Conservation (phyloP, 1,140 invertebrate species). For the Lordiphosa stackelbergi region DNA sequence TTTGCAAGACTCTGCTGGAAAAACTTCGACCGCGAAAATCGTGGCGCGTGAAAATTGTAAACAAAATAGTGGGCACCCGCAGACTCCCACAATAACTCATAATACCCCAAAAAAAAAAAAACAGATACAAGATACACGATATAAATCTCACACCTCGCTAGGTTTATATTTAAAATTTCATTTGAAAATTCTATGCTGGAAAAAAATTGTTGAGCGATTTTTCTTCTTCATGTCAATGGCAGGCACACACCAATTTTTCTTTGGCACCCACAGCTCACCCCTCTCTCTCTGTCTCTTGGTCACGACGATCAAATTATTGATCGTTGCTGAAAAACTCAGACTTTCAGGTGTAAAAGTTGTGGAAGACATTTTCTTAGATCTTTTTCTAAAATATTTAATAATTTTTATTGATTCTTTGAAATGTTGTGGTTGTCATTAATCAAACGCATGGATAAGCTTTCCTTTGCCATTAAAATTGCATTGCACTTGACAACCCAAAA, state of each 20-base stretch:
- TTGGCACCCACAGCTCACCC: slow-evolving; percentile 19
- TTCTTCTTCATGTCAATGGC: slow-evolving; percentile 69
- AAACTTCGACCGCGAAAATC: slow-evolving; percentile 70
- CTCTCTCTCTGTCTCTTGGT: background rate
- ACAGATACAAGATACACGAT: slow-evolving; percentile 15
- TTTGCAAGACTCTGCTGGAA: slow-evolving; percentile 51
- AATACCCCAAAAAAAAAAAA: slow-evolving; percentile 12
- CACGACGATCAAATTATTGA: slow-evolving; percentile 43
- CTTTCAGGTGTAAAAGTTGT: slow-evolving; percentile 17
- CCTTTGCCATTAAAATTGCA: slow-evolving; percentile 11
- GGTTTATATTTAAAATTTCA: slow-evolving; percentile 71
- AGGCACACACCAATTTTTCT: slow-evolving; percentile 52
- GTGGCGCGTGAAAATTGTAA: slow-evolving; percentile 71
- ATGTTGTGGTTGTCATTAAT: slow-evolving; percentile 19
- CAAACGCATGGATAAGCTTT: slow-evolving; percentile 8
- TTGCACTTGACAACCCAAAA: slow-evolving; percentile 60
- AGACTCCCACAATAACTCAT: slow-evolving; percentile 74
- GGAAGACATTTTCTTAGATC: slow-evolving; percentile 22
- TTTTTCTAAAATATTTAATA: background rate
- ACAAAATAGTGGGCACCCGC: slow-evolving; percentile 57
- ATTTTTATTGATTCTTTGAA: slow-evolving; percentile 10
- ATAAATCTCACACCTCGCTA: slow-evolving; percentile 64
- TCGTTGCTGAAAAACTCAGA: slow-evolving; percentile 15
- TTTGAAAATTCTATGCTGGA: slow-evolving; percentile 57
- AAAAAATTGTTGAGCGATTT: slow-evolving; percentile 74